Conservation (phyloP, 1,140 invertebrate genomes). For the Luehdorfia chinensis region DNA sequence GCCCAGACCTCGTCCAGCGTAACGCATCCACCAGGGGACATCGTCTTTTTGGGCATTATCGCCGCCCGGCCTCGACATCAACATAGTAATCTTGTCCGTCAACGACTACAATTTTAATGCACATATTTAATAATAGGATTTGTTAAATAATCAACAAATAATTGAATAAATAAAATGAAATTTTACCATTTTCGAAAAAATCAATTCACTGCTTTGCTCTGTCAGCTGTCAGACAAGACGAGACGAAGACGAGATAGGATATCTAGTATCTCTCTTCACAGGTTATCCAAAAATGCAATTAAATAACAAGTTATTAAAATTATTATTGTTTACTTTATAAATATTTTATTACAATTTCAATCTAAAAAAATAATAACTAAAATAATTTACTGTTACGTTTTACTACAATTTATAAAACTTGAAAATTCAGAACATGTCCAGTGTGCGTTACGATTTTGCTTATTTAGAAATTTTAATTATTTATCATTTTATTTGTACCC, state of each 20-base stretch:
- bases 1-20: conserved; percentile 88
- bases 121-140: conserved; percentile 29
- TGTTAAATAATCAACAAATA: conserved; percentile 11
- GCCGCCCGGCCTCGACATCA: conserved; percentile 87
- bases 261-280: too few relatives aligned
- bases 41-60: conserved; percentile 86
- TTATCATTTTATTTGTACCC: too few relatives aligned
- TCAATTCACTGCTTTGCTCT: conserved; percentile 63
- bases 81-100: conserved; percentile 84
- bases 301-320: too few relatives aligned
- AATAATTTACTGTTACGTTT: too few relatives aligned
- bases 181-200: conserved; percentile 73
- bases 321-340: too few relatives aligned
- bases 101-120: conserved; percentile 81
- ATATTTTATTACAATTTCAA: too few relatives aligned
- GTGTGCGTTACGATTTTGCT: too few relatives aligned
- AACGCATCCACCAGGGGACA: conserved; percentile 93
- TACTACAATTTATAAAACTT: too few relatives aligned
- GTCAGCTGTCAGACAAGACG: conserved; percentile 42
- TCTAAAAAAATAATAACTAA: too few relatives aligned
- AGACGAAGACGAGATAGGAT: conserved; percentile 9
- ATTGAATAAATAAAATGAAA: conserved; percentile 16
- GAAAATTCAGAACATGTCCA: too few relatives aligned
- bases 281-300: too few relatives aligned
- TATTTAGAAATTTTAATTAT: too few relatives aligned